Base-by-base conservation (phyloP, 2,888 invertebrate species). In the Marasmarcha lunaedactyla region DNA sequence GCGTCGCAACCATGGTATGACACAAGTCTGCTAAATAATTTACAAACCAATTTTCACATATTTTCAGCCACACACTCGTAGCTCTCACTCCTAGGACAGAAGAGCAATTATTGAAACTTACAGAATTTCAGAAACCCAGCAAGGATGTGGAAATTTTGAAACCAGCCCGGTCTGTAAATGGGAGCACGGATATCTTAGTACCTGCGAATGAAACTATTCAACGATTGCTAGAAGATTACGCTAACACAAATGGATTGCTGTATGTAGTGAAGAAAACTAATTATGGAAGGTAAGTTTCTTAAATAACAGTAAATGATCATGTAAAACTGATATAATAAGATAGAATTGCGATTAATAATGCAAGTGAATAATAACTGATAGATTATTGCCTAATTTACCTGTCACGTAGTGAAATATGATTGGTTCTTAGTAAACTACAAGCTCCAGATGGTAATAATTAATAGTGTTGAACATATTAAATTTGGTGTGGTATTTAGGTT, bases 161-260 rank as follows among this genome's bases (percentile, higher is more conserved):
- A 47, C 50, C 45, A 10, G 65, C 71, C 39, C 52, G 67, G 15
- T 72, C 63, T 1, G 39, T 62, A 25, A 71, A 79, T 37, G 81
- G 79, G 46, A 74, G 69, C 13, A 48, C 71, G 1, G 81, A 83
- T 41, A 33, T 79, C 1, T 49, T 83, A 42, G 73, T 78, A 5
- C 68, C 77, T 1, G 54, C 59, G 1, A 41, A 51, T 1, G 54
- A 52, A 3, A 36, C 66, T 33, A n/a, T n/a, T n/a, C n/a, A n/a
- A n/a, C 42, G 45, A 0, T 53, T 46, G 14, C 40, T 78, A 1
- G 39, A 61, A n/a, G 45, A 64, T 1, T 70, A 64, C 13, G 63
- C 67, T 0, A 43, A 46, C 1, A 20, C 47, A 2, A 51, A 59
- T 9, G 44, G 59, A 1, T 42, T 78, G 12, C 36, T 39, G 1